A percentile compares a stretch with the other conserved stretches of the same genome.
Evolutionary conservation across 1,140 invertebrate genomes (phyloP).

Genomic region (Diachasmimorpha longicaudata): DNA sequence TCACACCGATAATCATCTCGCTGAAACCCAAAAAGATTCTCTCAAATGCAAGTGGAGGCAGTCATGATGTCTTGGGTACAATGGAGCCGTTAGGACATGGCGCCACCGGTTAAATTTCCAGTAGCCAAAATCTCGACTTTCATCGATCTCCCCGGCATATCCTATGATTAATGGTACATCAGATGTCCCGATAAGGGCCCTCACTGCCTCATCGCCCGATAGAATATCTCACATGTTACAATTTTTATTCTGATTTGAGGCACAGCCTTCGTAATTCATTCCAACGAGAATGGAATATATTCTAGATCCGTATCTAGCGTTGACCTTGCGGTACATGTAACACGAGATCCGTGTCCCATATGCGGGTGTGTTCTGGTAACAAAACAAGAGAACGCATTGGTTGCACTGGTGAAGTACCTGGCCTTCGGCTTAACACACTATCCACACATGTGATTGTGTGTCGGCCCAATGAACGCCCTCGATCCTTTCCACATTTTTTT

Average conservation of each 20-base stretch:
- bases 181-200: neutral
- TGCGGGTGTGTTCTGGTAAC: constrained; percentile 34
- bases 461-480: constrained; percentile 1
- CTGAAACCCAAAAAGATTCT: neutral
- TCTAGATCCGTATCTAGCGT: constrained; percentile 37
- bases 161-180: neutral
- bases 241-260: neutral
- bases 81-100: neutral
- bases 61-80: neutral
- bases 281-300: constrained; percentile 11
- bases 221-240: neutral
- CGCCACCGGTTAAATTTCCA: neutral
- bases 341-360: constrained; percentile 45
- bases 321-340: constrained; percentile 46
- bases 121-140: neutral
- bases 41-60: too few relatives aligned
- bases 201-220: neutral
- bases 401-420: neutral
- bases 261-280: neutral
- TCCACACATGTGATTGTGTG: neutral
- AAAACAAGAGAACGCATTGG: constrained; percentile 19
- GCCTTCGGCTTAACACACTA: neutral
- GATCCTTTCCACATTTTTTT: neutral
- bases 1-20: neutral
- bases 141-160: neutral